phyloP scores from a whole-genome alignment of 2,888 invertebrate genomes.

The Osmoderma eremita region DNA sequence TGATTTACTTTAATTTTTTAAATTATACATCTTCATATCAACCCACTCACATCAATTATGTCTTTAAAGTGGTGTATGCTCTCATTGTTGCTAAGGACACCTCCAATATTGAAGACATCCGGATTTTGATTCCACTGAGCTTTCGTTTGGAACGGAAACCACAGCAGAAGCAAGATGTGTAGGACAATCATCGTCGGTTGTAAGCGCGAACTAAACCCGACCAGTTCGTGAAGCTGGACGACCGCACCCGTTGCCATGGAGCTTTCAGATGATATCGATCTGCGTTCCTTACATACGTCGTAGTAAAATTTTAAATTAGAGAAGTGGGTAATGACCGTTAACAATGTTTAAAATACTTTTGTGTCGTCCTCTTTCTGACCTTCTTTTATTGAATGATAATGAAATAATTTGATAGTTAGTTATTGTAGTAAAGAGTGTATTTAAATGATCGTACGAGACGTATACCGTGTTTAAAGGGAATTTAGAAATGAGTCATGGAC shows the following conservation, averaged over 20 bases:
- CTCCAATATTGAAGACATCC: constrained; percentile 84
- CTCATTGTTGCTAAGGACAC: constrained; percentile 87
- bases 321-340: no score
- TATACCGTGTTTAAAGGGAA: no score
- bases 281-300: not conserved
- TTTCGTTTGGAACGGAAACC: not conserved
- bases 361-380: no score
- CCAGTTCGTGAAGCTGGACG: constrained; percentile 42
- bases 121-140: constrained; percentile 57
- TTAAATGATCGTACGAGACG: no score
- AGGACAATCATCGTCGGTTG: constrained; percentile 21
- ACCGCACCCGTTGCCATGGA: constrained; percentile 52
- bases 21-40: no score
- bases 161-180: constrained; percentile 2
- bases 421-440: no score
- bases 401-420: no score
- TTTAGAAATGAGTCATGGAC: no score
- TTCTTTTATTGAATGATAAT: no score
- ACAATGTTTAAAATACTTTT: no score
- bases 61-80: constrained; percentile 84
- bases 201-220: not conserved
- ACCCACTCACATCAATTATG: constrained; percentile 79
- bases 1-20: no score
- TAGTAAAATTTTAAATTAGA: no score
- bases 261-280: constrained; percentile 54